Base-by-base conservation (phyloP, 2,888 invertebrate species). In the Meta bourneti region DNA sequence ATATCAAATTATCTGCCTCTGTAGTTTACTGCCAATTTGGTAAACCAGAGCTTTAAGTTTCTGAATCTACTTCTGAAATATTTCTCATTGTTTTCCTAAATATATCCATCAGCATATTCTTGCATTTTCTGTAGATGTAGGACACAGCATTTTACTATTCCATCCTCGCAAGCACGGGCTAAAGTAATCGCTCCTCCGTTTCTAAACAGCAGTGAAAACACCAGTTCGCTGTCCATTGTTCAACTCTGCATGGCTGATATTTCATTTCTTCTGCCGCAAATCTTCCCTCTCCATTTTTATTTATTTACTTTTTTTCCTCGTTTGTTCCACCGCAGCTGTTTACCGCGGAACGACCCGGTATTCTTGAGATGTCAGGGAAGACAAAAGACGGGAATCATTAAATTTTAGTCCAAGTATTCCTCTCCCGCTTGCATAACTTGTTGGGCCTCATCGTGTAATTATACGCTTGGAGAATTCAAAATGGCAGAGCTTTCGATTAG, bases 381-480 rank as follows among this genome's bases (percentile, higher is more conserved):
- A 79, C 49, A 61, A 20, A 61, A 19, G 51, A 79, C 11, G 6
- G 52, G 20, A 0, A 54, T 49, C 49, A 79, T 19, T 51, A 61
- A 19, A 19, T 54, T 79, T 54, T 61, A 51, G 34, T 20, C 7
- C 20, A 51, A 16, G 34, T 19, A 7, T 13, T 7, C 77, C 8
- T 51, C 51, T 79, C 79, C 54, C 79, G 16, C 79, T 52, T 54
- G 20, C 79, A 11, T 20, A 51, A 71, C 72, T 51, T 72, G 72
- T 84, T 84, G 82, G 19, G 69, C 48, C 48, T 51, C 49, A 82
- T 82, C 13, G 11, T 72, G 82, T 20, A 75, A 75, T 84, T 75
- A 75, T 48, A n/a, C 61, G 72, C 72, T 13, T 4, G 70, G 6
- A 9, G 79, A 6, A 54, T 61, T 48, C 61, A 7, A 11, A 71